Evolutionary conservation across 1,140 invertebrate species (phyloP).

Genomic region (Aphidius gifuensis): DNA sequence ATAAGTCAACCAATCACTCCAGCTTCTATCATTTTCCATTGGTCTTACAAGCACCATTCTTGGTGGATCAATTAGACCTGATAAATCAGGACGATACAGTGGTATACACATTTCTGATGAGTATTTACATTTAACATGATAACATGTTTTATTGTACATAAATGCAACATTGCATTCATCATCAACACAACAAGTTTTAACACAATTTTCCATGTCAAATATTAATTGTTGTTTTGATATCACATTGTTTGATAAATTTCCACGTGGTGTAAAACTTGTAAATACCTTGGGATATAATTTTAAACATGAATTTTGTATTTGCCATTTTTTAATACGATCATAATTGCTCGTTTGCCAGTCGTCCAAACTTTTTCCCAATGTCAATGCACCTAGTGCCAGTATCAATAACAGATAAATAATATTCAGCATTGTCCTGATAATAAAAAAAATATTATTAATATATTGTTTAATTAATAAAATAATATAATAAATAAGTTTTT

Average conservation of each 20-base stretch:
- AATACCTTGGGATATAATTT: constrained; percentile 43
- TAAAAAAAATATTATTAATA: not conserved
- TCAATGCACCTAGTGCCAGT: constrained; percentile 28
- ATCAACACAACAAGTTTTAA: constrained; percentile 68
- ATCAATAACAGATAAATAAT: constrained; percentile 25
- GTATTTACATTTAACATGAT: constrained; percentile 66
- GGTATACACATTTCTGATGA: constrained; percentile 70
- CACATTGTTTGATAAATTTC: constrained; percentile 61
- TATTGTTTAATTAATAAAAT: too few species aligned
- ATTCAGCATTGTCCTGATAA: constrained; percentile 26
- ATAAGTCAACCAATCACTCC: constrained; percentile 55
- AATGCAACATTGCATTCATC: constrained; percentile 75
- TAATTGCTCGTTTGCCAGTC: constrained; percentile 36
- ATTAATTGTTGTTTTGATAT: constrained; percentile 60
- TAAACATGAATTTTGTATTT: constrained; percentile 40
- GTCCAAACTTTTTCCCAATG: constrained; percentile 34
- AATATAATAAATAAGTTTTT: too few species aligned
- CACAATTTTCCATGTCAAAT: constrained; percentile 63
- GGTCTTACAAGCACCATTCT: constrained; percentile 76
- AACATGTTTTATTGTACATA: constrained; percentile 72
- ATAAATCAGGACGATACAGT: constrained; percentile 57
- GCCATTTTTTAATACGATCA: constrained; percentile 37
- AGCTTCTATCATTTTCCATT: constrained; percentile 55
- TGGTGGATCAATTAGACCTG: constrained; percentile 58
- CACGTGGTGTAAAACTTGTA: constrained; percentile 48